Conservation (phyloP, 2,888 invertebrate genomes). For the Pecten maximus region DNA sequence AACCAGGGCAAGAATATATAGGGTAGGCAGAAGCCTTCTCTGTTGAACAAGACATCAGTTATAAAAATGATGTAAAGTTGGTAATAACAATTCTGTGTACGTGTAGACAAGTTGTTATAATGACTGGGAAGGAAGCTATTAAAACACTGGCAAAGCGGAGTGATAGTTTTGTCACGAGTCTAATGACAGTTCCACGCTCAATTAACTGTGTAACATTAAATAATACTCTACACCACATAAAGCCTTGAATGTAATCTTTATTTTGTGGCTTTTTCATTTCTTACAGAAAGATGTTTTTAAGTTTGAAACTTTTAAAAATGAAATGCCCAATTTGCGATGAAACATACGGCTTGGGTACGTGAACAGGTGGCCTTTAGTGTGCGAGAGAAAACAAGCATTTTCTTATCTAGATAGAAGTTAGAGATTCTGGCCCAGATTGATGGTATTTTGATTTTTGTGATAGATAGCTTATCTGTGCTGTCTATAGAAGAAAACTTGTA, state of each 20-base stretch:
- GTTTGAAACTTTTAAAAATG: background rate
- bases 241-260: background rate
- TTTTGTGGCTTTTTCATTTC: slow-evolving; percentile 14
- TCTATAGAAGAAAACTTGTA: background rate
- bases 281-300: background rate
- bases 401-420: slow-evolving; percentile 18
- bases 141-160: background rate
- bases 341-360: slow-evolving; percentile 1
- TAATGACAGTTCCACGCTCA: background rate
- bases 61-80: background rate
- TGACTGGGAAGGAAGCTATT: background rate
- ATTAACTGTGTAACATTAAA: slow-evolving; percentile 12
- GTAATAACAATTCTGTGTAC: background rate
- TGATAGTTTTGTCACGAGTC: background rate
- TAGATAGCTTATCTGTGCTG: slow-evolving; percentile 10
- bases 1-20: background rate
- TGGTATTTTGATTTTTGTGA: slow-evolving; percentile 30
- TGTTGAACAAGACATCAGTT: background rate
- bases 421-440: slow-evolving; percentile 8
- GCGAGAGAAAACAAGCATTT: background rate
- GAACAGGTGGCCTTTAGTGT: background rate
- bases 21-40: background rate
- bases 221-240: slow-evolving; percentile 20
- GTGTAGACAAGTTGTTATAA: background rate
- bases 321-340: slow-evolving; percentile 10